Conservation (phyloP, 2,797 vertebrate genomes). For the Cirrhinus mrigala region DNA sequence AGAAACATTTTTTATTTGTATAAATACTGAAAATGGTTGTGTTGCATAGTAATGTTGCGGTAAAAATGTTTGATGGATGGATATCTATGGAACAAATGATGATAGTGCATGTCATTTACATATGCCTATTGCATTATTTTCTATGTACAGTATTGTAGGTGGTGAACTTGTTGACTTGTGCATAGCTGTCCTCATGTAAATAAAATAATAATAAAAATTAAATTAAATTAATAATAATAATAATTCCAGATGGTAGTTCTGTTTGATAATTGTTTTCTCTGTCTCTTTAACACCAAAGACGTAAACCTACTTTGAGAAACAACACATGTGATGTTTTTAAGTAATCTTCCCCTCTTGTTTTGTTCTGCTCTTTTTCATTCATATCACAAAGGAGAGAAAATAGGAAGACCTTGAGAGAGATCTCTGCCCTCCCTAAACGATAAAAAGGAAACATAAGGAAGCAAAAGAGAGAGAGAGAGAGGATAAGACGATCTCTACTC, state of each 20-base stretch:
- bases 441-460: constrained; percentile 66
- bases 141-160: background rate
- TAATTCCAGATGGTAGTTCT: background rate
- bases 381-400: constrained; percentile 60
- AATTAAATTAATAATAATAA: too few species aligned
- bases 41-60: too few species aligned
- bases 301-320: constrained; percentile 18
- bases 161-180: background rate
- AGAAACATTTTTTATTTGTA: too few species aligned
- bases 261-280: background rate
- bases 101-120: too few species aligned
- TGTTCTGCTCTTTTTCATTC: constrained; percentile 53
- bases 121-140: background rate
- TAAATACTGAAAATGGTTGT: too few species aligned
- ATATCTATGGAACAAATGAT: background rate
- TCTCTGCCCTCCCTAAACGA: constrained; percentile 69
- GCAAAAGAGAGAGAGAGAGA: constrained; percentile 37
- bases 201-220: too few species aligned
- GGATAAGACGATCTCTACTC: constrained; percentile 44
- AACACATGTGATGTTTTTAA: constrained; percentile 37
- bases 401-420: constrained; percentile 73
- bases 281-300: background rate
- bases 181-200: background rate
- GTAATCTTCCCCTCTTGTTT: constrained; percentile 35
- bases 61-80: too few species aligned